A percentile compares a stretch with the other conserved stretches of the same genome.
These are phyloP conservation scores for Tetramorium bicarinatum DNA, from an alignment of 2,888 invertebrate genomes.

Conservation along the genomic window DNA sequence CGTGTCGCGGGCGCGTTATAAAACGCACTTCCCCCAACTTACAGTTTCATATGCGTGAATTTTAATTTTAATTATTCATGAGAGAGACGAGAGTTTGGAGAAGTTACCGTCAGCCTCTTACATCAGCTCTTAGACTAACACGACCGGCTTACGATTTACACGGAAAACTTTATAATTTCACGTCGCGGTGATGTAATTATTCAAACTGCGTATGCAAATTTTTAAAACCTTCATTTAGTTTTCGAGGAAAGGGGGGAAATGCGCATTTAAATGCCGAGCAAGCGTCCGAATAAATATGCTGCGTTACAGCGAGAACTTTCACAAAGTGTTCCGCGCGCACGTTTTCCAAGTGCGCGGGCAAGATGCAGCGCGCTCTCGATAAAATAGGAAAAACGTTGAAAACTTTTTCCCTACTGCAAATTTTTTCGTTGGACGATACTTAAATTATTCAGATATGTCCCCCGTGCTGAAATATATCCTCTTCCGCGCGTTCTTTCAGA, in stretches of 20 bases:
- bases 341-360: conserved; percentile 7
- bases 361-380: conserved; percentile 10
- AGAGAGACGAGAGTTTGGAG: not conserved
- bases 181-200: conserved; percentile 11
- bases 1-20: not conserved
- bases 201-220: not conserved
- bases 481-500: not conserved
- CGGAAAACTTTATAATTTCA: conserved; percentile 29
- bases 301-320: conserved; percentile 7
- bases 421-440: conserved; percentile 35
- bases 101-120: conserved; percentile 12
- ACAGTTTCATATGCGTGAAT: not conserved
- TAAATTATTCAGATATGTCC: conserved; percentile 41
- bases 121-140: conserved; percentile 1
- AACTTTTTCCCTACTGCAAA: conserved; percentile 16
- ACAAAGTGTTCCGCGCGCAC: not conserved
- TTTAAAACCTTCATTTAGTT: not conserved
- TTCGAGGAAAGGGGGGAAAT: not conserved
- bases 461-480: conserved; percentile 5
- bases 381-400: conserved; percentile 2
- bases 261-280: conserved; percentile 4
- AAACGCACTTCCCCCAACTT: not conserved
- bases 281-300: conserved; percentile 14
- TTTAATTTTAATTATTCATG: conserved; percentile 29
- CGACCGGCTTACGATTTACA: conserved; percentile 11